Conservation (phyloP, 2,113 vertebrate species). For the Menidia beryllina region DNA sequence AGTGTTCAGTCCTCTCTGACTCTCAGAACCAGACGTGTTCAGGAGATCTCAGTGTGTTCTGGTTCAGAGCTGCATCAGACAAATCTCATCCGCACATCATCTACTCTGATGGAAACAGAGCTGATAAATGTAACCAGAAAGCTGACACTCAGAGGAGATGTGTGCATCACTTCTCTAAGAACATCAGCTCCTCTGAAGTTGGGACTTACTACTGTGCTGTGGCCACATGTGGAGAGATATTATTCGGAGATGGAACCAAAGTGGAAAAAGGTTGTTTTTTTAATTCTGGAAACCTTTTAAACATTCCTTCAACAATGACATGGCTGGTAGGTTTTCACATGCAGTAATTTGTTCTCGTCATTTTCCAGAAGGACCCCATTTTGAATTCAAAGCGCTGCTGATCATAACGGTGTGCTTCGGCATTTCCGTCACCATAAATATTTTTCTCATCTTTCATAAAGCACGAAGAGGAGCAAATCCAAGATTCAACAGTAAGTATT, state of each 20-base stretch:
- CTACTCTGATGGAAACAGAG: slow-evolving; percentile 5
- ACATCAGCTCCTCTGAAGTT: slow-evolving; percentile 27
- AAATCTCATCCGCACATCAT: slow-evolving; percentile 13
- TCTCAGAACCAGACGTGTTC: slow-evolving; percentile 4
- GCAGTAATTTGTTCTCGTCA: not conserved
- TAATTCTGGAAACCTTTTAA: not conserved
- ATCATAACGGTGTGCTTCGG: not conserved
- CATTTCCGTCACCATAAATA: slow-evolving; percentile 9
- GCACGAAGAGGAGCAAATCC: fast-evolving
- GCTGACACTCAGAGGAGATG: slow-evolving; percentile 1
- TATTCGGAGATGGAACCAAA: slow-evolving; percentile 39
- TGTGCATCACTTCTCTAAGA: slow-evolving; percentile 17
- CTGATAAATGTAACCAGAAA: not conserved
- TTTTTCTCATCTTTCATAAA: slow-evolving; percentile 19
- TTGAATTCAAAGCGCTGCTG: not conserved
- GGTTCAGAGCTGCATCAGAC: slow-evolving; percentile 33
- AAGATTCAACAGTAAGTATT: slow-evolving; percentile 3
- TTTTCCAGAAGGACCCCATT: not conserved
- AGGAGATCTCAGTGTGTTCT: slow-evolving; percentile 30
- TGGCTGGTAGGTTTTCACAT: not conserved
- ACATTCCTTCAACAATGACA: not conserved
- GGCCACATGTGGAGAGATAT: slow-evolving; percentile 49
- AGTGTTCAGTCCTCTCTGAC: slow-evolving; percentile 45
- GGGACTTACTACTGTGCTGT: slow-evolving; percentile 56
- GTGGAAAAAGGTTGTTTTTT: not conserved